Evolutionary conservation across 2,888 invertebrate species (phyloP).

Genomic region (Smittia aterrima): DNA sequence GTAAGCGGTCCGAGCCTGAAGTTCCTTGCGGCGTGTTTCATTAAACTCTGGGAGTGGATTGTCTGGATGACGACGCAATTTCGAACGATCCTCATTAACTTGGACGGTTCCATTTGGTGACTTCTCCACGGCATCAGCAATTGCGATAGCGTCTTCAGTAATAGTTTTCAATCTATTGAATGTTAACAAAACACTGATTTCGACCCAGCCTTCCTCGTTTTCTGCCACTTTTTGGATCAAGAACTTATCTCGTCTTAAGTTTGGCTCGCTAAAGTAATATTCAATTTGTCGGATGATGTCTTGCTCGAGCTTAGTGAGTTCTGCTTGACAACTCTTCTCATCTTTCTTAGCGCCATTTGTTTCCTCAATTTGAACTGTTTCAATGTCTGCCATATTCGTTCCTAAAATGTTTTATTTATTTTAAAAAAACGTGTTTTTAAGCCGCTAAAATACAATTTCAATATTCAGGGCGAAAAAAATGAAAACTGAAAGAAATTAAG

Average conservation of each 20-base stretch:
- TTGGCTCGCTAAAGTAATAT: slow-evolving; percentile 78
- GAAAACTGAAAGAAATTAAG: no score
- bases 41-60: slow-evolving; percentile 76
- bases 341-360: slow-evolving; percentile 27
- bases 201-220: slow-evolving; percentile 91
- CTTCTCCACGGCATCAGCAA: slow-evolving; percentile 71
- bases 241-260: slow-evolving; percentile 90
- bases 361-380: slow-evolving; percentile 48
- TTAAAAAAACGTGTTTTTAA: slow-evolving; percentile 15
- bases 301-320: slow-evolving; percentile 55
- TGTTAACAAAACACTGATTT: slow-evolving; percentile 75
- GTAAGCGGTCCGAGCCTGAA: slow-evolving; percentile 76
- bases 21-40: slow-evolving; percentile 76
- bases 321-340: not conserved
- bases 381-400: slow-evolving; percentile 39
- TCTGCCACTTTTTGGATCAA: slow-evolving; percentile 79
- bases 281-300: slow-evolving; percentile 66
- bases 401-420: not conserved
- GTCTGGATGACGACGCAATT: slow-evolving; percentile 68
- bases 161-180: slow-evolving; percentile 83
- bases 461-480: not conserved
- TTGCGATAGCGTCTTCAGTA: slow-evolving; percentile 65
- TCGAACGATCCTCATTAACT: slow-evolving; percentile 59
- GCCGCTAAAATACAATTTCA: not conserved
- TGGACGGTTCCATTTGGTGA: slow-evolving; percentile 71